Evolutionary conservation across 2,888 invertebrate genomes (phyloP), one percentile per base, ranked within the genome.

Genomic region (Mesopsocus fuscifrons): DNA sequence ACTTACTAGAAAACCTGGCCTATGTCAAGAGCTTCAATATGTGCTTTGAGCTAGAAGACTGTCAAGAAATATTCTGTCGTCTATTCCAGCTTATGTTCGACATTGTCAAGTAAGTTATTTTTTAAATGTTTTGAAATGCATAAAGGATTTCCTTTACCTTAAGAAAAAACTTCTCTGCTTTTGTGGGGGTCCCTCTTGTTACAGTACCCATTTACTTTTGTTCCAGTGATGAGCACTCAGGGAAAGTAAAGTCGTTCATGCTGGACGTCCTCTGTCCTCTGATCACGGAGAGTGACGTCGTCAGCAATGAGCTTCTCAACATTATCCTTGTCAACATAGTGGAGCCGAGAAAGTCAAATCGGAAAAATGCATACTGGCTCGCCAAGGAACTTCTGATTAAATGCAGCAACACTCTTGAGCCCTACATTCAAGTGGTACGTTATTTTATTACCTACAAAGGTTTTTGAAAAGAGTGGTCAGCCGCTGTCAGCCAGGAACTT

Each of bases 1-100:
- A 97, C 62, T 69, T 97, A 41, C 66, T 97, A 45, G 95, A 97
- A 66, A 97, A 95, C 64, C 67, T 97, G 53, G 92, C 94, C 1
- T 94, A 91, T 61, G 94, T 95, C 30, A 97, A 97, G 63, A 91
- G 92, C 0, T 95, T 97, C 63, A 95, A 95, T 63, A 95, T 97
- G 81, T 95, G 94, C 61, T 89, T 95, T 58, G 95, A 97, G 60
- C 65, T 97, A 45, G 95, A 95, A 59, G 94, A 95, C 64, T 91
- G 88, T 54, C 92, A 94, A 61, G 91, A 92, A 61, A 91, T 97
- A 54, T 94, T 95, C 65, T 87, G 88, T 57, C 80, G 80, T 11
- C 70, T 97, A 2, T 95, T 94, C 65, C 77, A 81, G 45, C 72
- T 92, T 43, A 87, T 95, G 75, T 95, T 95, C 60, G 84, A 79